Evolutionary conservation across 2,797 vertebrate species (phyloP), one percentile per base, ranked within the genome.

Genomic region (Gila robusta): DNA sequence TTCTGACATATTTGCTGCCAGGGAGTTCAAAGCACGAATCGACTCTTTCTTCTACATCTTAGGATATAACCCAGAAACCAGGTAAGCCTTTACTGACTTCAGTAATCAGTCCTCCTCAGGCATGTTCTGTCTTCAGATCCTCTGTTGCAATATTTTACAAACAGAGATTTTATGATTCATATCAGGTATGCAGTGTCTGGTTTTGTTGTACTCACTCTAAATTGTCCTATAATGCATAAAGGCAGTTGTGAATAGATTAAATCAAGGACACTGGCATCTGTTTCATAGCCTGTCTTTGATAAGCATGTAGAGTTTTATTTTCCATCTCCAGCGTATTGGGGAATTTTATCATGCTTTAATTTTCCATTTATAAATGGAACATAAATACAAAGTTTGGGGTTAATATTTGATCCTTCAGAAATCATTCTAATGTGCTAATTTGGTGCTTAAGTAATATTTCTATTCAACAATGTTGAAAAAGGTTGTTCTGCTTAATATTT

Each of bases 21-120:
- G 97, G 96, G 98, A 99, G 94, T 99, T 99, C 94, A 99, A 98
- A 96, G 97, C 98, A 87, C 96, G 97, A 89, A 97, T 98, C 91
- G 98, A 99, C 96, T 99, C 98, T 84, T 99, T 99, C 95, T 99
- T 99, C 96, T 99, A 99, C 94, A 99, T 99, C 92, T 94, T 99
- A 89, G 98, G 98, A 94, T 99, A 99, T 90, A 99, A 99, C 94
- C 98, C 98, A 92, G 98, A 99, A 94, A 99, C 98, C 87, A 98
- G 98, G 98, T 99, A 95, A 98, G 97, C 89, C 47, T 32, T 70
- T 19, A 67, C 71, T 79, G 23, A 79, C 70, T 71, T 74, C 21
- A 37, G 11, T 64, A 85, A 69, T 56, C 70, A 64, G 35, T 28
- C 49, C 23, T 71, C 81, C 39, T 71, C 77, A 69, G 62, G 69